phyloP scores from a whole-genome alignment of 2,797 vertebrate species.

The Philypnodon macrostomus region DNA sequence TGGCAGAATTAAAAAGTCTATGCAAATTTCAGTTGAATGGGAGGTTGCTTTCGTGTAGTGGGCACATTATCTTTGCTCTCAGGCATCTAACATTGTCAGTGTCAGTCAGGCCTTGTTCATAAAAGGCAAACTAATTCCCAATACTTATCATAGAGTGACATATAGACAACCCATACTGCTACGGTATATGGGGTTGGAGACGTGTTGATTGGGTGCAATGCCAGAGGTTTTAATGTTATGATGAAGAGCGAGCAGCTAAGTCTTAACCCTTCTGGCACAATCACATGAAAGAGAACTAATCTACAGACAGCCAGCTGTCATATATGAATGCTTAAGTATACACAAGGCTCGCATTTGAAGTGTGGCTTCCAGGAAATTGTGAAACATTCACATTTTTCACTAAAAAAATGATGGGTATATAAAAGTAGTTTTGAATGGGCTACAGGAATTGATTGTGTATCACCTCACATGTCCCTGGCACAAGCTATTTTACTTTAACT shows the following conservation, averaged over 20 bases:
- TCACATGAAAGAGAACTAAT: constrained; percentile 63
- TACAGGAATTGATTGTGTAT: no score
- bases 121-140: constrained; percentile 51
- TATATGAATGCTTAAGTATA: constrained; percentile 48
- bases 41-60: constrained; percentile 32
- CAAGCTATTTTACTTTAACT: no score
- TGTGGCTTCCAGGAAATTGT: constrained; percentile 7
- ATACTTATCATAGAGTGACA: constrained; percentile 59
- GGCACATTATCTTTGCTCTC: constrained; percentile 49
- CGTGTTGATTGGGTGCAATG: constrained; percentile 45
- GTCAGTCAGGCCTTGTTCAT: constrained; percentile 52
- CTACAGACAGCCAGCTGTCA: constrained; percentile 57
- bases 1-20: constrained; percentile 21
- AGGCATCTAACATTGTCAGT: constrained; percentile 36
- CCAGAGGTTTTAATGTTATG: constrained; percentile 50
- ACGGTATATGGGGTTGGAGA: constrained; percentile 45
- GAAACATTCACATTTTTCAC: constrained; percentile 3
- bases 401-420: neutral
- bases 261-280: constrained; percentile 40
- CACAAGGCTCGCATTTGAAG: constrained; percentile 19
- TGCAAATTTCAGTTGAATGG: constrained; percentile 22
- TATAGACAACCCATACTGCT: constrained; percentile 35
- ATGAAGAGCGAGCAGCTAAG: constrained; percentile 48
- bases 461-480: no score
- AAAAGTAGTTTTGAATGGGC: neutral